Evolutionary conservation across 1,140 invertebrate genomes (phyloP).

Genomic region (Caenorhabditis tropicalis): DNA sequence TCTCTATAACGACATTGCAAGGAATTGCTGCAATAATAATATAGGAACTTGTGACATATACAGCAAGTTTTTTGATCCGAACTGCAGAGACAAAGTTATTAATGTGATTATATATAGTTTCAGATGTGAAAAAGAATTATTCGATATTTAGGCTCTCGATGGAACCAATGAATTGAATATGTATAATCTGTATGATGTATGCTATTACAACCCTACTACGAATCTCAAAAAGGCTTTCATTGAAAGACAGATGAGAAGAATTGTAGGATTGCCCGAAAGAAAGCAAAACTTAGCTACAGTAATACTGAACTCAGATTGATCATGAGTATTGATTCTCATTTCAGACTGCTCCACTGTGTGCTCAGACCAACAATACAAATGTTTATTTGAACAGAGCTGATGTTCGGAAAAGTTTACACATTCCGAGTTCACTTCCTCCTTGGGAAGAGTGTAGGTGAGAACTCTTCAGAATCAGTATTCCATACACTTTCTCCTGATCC

Average conservation of each 20-base stretch:
- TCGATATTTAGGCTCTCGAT: constrained; percentile 31
- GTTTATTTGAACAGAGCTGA: constrained; percentile 55
- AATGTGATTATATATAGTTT: background rate
- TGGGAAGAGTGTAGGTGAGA: constrained; percentile 46
- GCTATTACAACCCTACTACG: constrained; percentile 10
- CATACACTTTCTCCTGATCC: too few species aligned
- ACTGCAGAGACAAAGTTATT: constrained; percentile 5
- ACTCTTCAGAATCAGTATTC: background rate
- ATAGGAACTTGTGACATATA: constrained; percentile 50
- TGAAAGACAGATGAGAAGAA: background rate
- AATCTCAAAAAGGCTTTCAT: constrained; percentile 45
- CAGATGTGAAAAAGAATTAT: background rate
- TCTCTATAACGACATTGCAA: constrained; percentile 21
- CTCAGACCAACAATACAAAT: constrained; percentile 37
- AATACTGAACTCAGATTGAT: background rate
- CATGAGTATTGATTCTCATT: background rate
- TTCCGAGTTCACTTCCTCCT: constrained; percentile 43
- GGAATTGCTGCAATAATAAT: constrained; percentile 45
- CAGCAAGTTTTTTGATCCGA: constrained; percentile 21
- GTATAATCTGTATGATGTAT: constrained; percentile 49
- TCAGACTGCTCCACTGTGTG: constrained; percentile 43
- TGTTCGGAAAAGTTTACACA: constrained; percentile 52
- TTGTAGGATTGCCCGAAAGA: constrained; percentile 2
- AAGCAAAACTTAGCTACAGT: background rate
- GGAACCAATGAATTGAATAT: constrained; percentile 30